Evolutionary conservation across 2,797 vertebrate genomes (phyloP).

Genomic region (Pteronotus mesoamericanus): DNA sequence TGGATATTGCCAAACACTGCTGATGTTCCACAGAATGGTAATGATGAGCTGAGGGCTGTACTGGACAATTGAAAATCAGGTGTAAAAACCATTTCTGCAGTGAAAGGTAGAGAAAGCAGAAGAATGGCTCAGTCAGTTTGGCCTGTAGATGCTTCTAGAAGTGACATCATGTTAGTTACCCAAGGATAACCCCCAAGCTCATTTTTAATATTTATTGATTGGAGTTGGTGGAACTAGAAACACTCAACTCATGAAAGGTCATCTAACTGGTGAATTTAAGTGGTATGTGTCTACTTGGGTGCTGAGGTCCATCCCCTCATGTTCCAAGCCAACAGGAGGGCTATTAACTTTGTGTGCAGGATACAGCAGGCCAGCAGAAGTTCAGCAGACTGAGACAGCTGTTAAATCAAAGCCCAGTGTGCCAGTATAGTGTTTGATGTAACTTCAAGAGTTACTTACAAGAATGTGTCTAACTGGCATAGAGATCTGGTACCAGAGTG

Average conservation of each 20-base stretch:
- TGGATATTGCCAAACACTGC: not conserved
- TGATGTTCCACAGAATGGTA: not conserved
- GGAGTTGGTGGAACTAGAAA: not conserved
- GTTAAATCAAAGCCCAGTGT: not conserved
- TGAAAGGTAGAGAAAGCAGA: not conserved
- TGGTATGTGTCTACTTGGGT: not conserved
- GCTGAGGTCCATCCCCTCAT: not conserved
- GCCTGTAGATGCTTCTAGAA: not conserved
- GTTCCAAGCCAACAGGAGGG: not conserved
- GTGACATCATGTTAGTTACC: not conserved
- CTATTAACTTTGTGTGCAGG: not conserved
- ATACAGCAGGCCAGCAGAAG: not conserved
- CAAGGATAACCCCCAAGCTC: no score
- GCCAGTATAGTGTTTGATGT: not conserved
- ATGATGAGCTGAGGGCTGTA: not conserved
- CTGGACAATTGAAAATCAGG: not conserved
- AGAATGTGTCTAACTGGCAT: not conserved
- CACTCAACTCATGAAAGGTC: not conserved
- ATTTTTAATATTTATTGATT: not conserved
- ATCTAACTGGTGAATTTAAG: not conserved
- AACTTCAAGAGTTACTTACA: not conserved
- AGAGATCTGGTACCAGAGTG: not conserved
- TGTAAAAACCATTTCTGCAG: not conserved
- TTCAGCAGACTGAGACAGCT: not conserved
- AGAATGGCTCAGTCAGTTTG: not conserved